Evolutionary conservation across 2,888 invertebrate genomes (phyloP).

Genomic region (Chrysopilus asiliformis): DNA sequence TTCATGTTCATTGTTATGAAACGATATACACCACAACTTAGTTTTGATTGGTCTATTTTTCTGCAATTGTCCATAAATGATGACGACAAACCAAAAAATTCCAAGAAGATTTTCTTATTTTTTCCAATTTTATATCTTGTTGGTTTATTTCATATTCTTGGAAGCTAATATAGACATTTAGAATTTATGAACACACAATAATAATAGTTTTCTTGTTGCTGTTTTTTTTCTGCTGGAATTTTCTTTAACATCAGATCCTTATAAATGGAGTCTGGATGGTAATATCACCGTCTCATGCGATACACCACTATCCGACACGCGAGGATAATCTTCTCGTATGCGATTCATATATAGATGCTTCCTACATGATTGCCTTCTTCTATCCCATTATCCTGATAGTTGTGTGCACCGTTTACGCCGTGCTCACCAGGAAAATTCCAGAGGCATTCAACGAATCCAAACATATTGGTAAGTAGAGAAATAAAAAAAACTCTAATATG

Average conservation of each 20-base stretch:
- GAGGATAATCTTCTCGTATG: slow-evolving; percentile 90
- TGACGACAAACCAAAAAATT: too few species aligned
- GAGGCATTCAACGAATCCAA: slow-evolving; percentile 98
- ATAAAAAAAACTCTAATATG: too few species aligned
- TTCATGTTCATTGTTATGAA: too few species aligned
- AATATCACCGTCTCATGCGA: slow-evolving; percentile 76
- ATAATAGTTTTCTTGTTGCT: background rate
- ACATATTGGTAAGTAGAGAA: slow-evolving; percentile 71
- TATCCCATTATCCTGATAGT: slow-evolving; percentile 85
- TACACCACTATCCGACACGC: slow-evolving; percentile 79
- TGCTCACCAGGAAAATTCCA: slow-evolving; percentile 90
- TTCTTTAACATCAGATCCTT: slow-evolving; percentile 49
- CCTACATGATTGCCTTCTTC: slow-evolving; percentile 87
- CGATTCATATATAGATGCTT: slow-evolving; percentile 81
- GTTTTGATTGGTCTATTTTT: too few species aligned
- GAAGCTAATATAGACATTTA: background rate
- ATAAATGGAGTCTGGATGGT: slow-evolving; percentile 89
- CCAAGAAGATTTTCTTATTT: too few species aligned
- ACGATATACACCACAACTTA: too few species aligned
- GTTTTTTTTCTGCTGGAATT: background rate
- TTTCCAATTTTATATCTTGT: too few species aligned
- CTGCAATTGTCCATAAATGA: too few species aligned
- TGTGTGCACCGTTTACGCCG: slow-evolving; percentile 90
- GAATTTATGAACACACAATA: background rate
- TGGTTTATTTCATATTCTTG: background rate